A percentile compares a stretch with the other conserved stretches of the same genome.
Conservation (phyloP, 2,888 invertebrate species). For the Phania funesta region DNA sequence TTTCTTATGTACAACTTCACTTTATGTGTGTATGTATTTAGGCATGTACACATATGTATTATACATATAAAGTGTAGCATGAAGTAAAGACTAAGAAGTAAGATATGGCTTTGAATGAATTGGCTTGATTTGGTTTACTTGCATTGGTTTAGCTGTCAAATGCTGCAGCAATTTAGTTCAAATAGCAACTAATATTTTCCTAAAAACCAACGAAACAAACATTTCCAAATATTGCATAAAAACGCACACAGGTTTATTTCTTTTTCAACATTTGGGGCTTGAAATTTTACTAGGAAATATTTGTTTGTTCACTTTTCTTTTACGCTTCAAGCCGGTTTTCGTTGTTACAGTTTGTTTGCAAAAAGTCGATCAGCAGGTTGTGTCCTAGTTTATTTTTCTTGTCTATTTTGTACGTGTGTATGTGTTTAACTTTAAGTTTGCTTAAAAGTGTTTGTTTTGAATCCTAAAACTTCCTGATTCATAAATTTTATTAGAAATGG, state of each 20-base stretch:
- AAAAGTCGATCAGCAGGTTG: conserved; percentile 62
- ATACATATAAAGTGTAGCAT: conserved; percentile 5
- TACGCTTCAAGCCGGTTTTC: conserved; percentile 8
- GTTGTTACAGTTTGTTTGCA: not conserved
- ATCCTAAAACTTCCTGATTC: conserved; percentile 52
- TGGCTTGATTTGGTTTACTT: conserved; percentile 29
- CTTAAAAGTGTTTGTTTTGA: not conserved
- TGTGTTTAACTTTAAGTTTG: not conserved
- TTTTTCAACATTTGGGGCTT: conserved; percentile 6
- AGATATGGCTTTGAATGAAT: not conserved
- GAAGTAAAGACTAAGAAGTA: not conserved
- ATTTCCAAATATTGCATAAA: conserved; percentile 55
- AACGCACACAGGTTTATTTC: conserved; percentile 27
- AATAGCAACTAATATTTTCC: conserved; percentile 16
- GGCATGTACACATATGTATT: no score
- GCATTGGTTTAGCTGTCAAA: conserved; percentile 36
- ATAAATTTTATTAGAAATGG: conserved; percentile 37
- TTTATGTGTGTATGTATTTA: not conserved
- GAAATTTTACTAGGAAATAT: conserved; percentile 39
- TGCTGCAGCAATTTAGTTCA: conserved; percentile 12
- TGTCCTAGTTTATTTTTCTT: conserved; percentile 40
- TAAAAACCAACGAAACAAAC: conserved; percentile 14
- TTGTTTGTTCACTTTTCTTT: conserved; percentile 4
- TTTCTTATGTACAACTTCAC: conserved; percentile 29
- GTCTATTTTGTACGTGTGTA: not conserved